phyloP scores from a whole-genome alignment of 1,140 invertebrate species.

The Meloidogyne exigua region DNA sequence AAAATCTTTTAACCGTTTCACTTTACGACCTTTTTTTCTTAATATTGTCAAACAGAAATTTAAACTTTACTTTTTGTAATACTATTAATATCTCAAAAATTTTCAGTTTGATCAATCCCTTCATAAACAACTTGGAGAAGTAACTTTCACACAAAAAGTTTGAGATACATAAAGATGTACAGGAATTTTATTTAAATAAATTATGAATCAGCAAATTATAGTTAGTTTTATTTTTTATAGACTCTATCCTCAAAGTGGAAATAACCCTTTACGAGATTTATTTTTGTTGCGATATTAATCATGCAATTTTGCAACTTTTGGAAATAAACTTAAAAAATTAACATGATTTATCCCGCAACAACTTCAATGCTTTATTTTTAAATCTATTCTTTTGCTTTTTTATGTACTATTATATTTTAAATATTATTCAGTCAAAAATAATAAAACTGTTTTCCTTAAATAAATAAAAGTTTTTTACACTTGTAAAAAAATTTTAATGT shows the following conservation, averaged over 20 bases:
- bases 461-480: not conserved
- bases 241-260: not conserved
- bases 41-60: not conserved
- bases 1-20: too few relatives aligned
- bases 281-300: not conserved
- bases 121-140: not conserved
- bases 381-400: not conserved
- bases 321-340: not conserved
- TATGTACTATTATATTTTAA: not conserved
- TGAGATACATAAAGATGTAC: not conserved
- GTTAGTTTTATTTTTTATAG: too few relatives aligned
- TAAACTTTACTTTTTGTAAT: not conserved
- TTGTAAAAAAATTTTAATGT: not conserved
- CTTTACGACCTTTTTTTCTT: not conserved
- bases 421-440: not conserved
- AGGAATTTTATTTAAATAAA: not conserved
- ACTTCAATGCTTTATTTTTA: not conserved
- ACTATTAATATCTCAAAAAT: too few relatives aligned
- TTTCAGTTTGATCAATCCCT: conserved; percentile 2
- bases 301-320: not conserved
- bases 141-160: not conserved
- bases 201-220: not conserved
- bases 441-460: not conserved
- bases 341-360: not conserved
- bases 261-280: not conserved